Conservation (phyloP, 2,888 invertebrate genomes). For the Malacosoma neustria region DNA sequence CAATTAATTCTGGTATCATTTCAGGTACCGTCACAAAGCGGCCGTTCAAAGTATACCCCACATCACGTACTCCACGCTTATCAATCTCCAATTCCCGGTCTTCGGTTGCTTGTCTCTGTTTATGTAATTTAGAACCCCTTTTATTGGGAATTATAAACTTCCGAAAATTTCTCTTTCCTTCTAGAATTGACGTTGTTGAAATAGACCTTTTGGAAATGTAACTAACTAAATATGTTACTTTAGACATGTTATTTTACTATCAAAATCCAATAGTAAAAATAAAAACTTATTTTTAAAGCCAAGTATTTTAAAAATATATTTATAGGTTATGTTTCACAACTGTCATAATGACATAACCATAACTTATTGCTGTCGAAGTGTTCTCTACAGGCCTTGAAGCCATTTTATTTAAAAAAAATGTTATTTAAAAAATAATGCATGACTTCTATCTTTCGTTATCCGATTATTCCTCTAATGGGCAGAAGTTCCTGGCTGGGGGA, state of each 20-base stretch:
- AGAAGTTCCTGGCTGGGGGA: too few relatives aligned
- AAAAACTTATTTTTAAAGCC: too few relatives aligned
- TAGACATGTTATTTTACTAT: conserved; percentile 47
- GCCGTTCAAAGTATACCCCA: conserved; percentile 74
- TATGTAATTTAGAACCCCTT: conserved; percentile 81
- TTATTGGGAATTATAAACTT: conserved; percentile 86
- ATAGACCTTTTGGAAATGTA: conserved; percentile 46
- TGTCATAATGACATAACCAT: too few relatives aligned
- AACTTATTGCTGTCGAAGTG: too few relatives aligned
- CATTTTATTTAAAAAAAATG: too few relatives aligned
- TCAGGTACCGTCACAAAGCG: conserved; percentile 82
- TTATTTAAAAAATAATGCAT: too few relatives aligned
- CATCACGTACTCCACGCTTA: conserved; percentile 80
- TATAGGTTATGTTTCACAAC: too few relatives aligned
- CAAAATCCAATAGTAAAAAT: too few relatives aligned
- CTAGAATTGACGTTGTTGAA: conserved; percentile 44
- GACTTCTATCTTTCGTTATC: too few relatives aligned
- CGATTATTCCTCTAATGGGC: too few relatives aligned
- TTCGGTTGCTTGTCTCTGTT: conserved; percentile 72
- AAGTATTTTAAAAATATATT: too few relatives aligned
- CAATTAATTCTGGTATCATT: conserved; percentile 93
- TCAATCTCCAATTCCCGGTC: conserved; percentile 80
- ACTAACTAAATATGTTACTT: conserved; percentile 40
- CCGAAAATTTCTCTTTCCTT: conserved; percentile 87
- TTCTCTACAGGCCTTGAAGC: too few relatives aligned